Conservation (phyloP, 2,888 invertebrate genomes). For the Darwinula stevensoni region DNA sequence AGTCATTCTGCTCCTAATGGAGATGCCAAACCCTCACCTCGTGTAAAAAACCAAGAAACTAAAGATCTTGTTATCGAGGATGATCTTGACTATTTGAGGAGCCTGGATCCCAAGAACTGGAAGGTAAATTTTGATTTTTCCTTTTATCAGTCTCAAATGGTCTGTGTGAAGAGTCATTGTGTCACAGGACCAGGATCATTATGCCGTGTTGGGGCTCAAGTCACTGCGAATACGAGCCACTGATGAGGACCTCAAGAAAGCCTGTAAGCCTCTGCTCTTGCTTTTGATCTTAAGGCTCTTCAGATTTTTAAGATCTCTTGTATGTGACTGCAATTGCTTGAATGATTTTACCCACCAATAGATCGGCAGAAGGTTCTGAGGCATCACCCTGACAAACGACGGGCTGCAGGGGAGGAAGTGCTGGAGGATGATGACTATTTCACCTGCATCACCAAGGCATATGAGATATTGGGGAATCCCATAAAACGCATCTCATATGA, state of each 20-base stretch:
- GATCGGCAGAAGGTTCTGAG: conserved; percentile 53
- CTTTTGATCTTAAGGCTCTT: conserved; percentile 5
- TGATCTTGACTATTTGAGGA: conserved; percentile 13
- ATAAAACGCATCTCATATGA: conserved; percentile 66
- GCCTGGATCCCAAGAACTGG: conserved; percentile 84
- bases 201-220: conserved; percentile 70
- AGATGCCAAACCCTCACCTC: neutral
- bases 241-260: conserved; percentile 72
- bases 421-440: conserved; percentile 84
- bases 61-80: neutral
- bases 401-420: conserved; percentile 59
- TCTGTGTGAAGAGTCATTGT: too few relatives aligned
- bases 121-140: conserved; percentile 29
- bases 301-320: neutral
- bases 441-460: conserved; percentile 91
- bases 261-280: conserved; percentile 34
- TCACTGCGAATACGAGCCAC: conserved; percentile 52
- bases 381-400: conserved; percentile 95
- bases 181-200: conserved; percentile 63
- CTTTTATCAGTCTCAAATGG: too few relatives aligned
- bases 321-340: neutral
- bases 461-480: conserved; percentile 58
- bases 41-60: neutral
- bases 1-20: too few relatives aligned
- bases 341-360: conserved; percentile 12